Base-by-base conservation (phyloP, 2,888 invertebrate species). In the Helleia helle region DNA sequence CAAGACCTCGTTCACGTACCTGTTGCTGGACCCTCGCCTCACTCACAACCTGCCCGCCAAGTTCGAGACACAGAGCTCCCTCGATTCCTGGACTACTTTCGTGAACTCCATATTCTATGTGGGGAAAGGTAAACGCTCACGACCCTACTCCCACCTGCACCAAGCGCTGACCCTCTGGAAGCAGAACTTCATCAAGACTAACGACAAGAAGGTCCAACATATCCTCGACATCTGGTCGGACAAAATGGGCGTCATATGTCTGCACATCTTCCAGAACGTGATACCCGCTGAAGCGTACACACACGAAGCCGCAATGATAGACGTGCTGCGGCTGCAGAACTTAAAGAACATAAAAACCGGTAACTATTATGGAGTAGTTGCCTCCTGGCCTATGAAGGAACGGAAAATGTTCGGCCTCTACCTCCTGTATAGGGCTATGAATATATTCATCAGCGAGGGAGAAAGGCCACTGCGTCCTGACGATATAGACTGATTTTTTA, bases 221-320 rank as follows among this genome's bases (percentile, higher is more conserved):
- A 98, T 99, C 44, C 66, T 95, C 7, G 91, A 94, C 55, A 94
- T 99, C 48, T 99, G 98, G 98, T 85, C 88, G 0, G 86, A 87
- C 50, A 90, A 91, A 40, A 81, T 88, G 8, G 98, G 98, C 1
- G 96, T 99, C 0, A 89, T 98, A 1, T 96, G 96, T 43, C 80
- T 98, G 1, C 95, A 95, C 56, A 88, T 96, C 30, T 98, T 96
- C 66, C 95, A 95, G 58, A 96, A 96, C 68, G 90, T 93, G 1
- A 91, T 95, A 36, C 93, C 96, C 0, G 93, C 91, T 0, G 99
- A 99, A 69, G 98, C 99, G 0, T 95, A 92, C 53, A 96, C 96
- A 0, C 86, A 97, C 48, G 99, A 99, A 71, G 97, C 97, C 0
- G 90, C 94, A 6, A 97, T 99, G 89, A 96, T 99, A 9, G 94